Percentiles rank a stretch among this genome's conserved stretches.
Conservation (phyloP, 2,113 vertebrate species). For the Ptyas mucosa region DNA sequence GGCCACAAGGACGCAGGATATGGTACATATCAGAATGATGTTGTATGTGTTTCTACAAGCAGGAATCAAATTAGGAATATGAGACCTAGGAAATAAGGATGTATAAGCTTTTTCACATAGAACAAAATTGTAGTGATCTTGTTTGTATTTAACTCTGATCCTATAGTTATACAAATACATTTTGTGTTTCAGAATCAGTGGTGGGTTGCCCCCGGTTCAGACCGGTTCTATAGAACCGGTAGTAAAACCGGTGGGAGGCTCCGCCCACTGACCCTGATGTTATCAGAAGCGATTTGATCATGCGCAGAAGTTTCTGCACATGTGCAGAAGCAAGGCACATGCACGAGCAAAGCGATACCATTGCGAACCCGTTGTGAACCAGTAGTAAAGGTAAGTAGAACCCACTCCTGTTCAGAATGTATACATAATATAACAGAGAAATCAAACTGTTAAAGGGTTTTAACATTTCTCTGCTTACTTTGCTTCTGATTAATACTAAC, state of each 20-base stretch:
- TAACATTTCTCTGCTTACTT: neutral
- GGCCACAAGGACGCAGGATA: neutral
- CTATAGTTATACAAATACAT: neutral
- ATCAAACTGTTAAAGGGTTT: constrained; percentile 1
- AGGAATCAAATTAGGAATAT: neutral
- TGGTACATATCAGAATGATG: neutral
- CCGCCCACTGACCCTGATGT: too few relatives aligned
- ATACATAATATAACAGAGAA: neutral
- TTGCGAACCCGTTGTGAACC: too few relatives aligned
- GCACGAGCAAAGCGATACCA: too few relatives aligned
- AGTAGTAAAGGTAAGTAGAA: too few relatives aligned
- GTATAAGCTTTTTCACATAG: neutral
- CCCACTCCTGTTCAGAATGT: neutral
- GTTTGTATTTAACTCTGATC: neutral
- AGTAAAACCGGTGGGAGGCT: too few relatives aligned
- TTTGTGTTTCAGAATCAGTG: neutral
- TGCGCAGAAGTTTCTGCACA: too few relatives aligned
- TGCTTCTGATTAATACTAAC: neutral
- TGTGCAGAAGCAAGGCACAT: too few relatives aligned
- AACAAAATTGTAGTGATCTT: neutral
- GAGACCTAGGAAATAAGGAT: neutral
- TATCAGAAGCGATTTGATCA: too few relatives aligned
- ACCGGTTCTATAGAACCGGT: too few relatives aligned
- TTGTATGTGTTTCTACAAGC: neutral
- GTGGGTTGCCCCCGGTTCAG: too few relatives aligned